Base-by-base conservation (phyloP, 2,797 vertebrate genomes). In the Aplochiton taeniatus region DNA sequence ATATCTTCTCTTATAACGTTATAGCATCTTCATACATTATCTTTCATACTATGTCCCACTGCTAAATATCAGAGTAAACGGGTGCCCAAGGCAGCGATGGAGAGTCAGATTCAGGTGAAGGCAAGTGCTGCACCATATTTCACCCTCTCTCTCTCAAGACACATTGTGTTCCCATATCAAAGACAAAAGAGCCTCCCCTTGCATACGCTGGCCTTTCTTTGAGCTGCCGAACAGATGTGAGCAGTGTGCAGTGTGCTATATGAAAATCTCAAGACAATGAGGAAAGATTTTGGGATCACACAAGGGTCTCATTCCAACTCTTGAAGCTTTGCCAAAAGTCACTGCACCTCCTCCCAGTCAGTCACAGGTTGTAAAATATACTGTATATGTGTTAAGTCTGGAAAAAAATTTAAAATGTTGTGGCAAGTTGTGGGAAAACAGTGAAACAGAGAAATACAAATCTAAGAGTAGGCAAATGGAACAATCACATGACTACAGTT, bases 71-170 rank as follows among this genome's bases (percentile, higher is more conserved):
- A 78, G 71, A 66, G 70, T 76, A 67, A 81, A 77, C 75, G 58
- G 9, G 65, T 74, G 78, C 83, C 75, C 0, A 60, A 68, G 75
- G 84, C 83, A 1, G 75, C 64, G 72, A 55, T 70, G 66, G 64
- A 76, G 63, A 74, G 83, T 81, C 81, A 82, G 45, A 78, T 79
- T 63, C 79, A 81, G 79, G 82, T 86, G 81, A 81, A 84, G 71
- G 78, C 71, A 74, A 77, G 80, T 65, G 73, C 73, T 65, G 59
- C 65, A 70, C 70, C 65, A 46, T 49, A 53, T 76, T 77, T 75
- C 44, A 69, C 70, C 71, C 63, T 51, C 53, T 18, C 12, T 31
- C 31, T 80, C 70, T 73, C 56, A 52, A 67, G 66, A 62, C 68
- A 68, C 9, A 4, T 61, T 58, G 61, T 65, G 31, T 45, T 51